A percentile compares a stretch with the other conserved stretches of the same genome.
These are phyloP conservation scores for Malthinus flaveolus DNA, from an alignment of 2,888 invertebrate genomes.

Conservation along the genomic window DNA sequence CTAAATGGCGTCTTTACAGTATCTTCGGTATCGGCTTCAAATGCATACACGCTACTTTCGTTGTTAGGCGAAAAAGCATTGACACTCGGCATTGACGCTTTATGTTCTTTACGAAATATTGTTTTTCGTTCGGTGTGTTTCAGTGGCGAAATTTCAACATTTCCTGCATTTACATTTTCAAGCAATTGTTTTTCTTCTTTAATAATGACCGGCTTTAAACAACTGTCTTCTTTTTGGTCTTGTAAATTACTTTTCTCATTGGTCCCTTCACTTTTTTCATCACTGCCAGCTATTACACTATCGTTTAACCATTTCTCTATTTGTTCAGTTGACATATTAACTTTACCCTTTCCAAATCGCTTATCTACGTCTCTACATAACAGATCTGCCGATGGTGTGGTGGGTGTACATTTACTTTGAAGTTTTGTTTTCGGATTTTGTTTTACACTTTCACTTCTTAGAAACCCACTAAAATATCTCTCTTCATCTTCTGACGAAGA, in stretches of 20 bases:
- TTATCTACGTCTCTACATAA: conserved; percentile 49
- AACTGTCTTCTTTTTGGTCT: neutral
- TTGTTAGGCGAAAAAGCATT: conserved; percentile 70
- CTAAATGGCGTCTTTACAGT: conserved; percentile 63
- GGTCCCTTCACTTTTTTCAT: conserved; percentile 44
- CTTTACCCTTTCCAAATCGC: conserved; percentile 61
- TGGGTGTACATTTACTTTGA: conserved; percentile 50
- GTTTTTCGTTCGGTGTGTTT: conserved; percentile 55
- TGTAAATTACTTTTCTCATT: conserved; percentile 38
- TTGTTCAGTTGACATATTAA: conserved; percentile 71
- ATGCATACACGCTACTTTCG: conserved; percentile 72
- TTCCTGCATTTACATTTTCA: conserved; percentile 7
- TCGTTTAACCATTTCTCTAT: conserved; percentile 67
- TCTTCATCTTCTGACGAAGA: conserved; percentile 59
- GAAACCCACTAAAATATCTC: conserved; percentile 49
- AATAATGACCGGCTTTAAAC: neutral
- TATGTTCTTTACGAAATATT: conserved; percentile 62
- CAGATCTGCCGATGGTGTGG: conserved; percentile 33
- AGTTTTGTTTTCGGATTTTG: conserved; percentile 44
- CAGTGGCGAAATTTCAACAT: conserved; percentile 38
- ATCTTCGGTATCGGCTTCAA: conserved; percentile 68
- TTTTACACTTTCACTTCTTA: conserved; percentile 40
- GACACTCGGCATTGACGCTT: conserved; percentile 52
- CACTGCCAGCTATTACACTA: conserved; percentile 50
- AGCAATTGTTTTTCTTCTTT: neutral